phyloP scores from a whole-genome alignment of 2,797 vertebrate genomes.

The Loris lydekkerianus region DNA sequence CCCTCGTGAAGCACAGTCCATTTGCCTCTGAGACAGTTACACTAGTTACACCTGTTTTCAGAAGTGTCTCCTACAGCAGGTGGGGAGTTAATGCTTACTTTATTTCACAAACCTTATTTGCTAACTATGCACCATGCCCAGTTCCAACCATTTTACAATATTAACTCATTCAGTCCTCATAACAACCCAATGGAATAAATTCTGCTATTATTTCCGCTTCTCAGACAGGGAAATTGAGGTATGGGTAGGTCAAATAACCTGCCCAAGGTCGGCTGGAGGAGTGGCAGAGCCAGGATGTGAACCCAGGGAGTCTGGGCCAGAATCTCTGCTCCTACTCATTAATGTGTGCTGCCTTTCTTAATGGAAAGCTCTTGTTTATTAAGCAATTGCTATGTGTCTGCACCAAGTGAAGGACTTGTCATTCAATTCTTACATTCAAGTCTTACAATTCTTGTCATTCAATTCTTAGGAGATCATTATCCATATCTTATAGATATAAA shows the following conservation, averaged over 20 bases:
- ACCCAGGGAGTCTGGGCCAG: neutral
- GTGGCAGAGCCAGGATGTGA: neutral
- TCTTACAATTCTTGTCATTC: neutral
- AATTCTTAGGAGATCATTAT: neutral
- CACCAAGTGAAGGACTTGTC: neutral
- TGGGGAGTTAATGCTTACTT: neutral
- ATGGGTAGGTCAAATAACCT: neutral
- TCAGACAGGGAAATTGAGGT: conserved; percentile 14
- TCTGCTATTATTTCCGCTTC: neutral
- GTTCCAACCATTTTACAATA: neutral
- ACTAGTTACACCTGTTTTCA: neutral
- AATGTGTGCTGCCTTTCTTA: neutral
- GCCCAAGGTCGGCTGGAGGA: neutral
- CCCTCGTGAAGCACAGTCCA: neutral
- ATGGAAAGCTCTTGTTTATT: neutral
- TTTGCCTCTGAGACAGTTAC: neutral
- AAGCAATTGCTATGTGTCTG: neutral
- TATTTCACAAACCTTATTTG: neutral
- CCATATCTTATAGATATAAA: neutral
- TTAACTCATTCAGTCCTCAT: neutral
- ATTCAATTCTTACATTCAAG: neutral
- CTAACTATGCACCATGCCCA: neutral
- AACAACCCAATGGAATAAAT: neutral
- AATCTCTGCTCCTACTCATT: neutral
- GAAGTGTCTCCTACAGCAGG: neutral